Evolutionary conservation across 2,888 invertebrate genomes (phyloP), one percentile per base, ranked within the genome.

Genomic region (Cerastis leucographa): DNA sequence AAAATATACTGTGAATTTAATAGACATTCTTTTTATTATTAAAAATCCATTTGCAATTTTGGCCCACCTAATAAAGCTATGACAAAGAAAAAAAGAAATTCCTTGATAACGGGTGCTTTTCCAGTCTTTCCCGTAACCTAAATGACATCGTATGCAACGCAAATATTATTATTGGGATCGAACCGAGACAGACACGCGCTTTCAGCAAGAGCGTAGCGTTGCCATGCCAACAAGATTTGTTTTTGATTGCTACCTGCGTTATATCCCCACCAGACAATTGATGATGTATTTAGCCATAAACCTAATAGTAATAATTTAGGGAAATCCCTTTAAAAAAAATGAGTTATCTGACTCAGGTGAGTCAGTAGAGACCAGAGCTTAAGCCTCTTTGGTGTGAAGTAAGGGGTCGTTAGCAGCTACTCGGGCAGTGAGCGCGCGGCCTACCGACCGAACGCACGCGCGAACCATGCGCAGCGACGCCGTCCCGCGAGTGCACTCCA

Each of bases 381-480:
- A 56, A 68, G 59, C 64, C n/a, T 80, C 51, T 83, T 69, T 54
- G 66, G 65, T 74, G 83, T 62, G 59, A 66, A 66, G 79, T 84
- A 79, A 79, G 72, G 81, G 85, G 85, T 85, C 87, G 78, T 85
- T 81, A 81, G 82, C 82, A 79, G 76, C 56, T 42, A 62, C 40
- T 54, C 14, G 6, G 76, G 42, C 93, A 95, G 96, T 95, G 91
- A 93, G 93, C 93, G 94, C 93, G 93, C 94, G 94, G 93, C 94
- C 92, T 90, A 91, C 94, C 86, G 73, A 90, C 88, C 91, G 93
- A 92, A 85, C 92, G 93, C 93, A 91, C 94, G 92, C 92, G 90
- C 92, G 89, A 90, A 94, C 89, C 92, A 95, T 95, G 96, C 94
- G 92, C 93, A 90, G 89, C 89, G 89, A 91, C 88, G 83, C 65